Base-by-base conservation (phyloP, 2,113 vertebrate species). In the Phylloscopus trochiloides region DNA sequence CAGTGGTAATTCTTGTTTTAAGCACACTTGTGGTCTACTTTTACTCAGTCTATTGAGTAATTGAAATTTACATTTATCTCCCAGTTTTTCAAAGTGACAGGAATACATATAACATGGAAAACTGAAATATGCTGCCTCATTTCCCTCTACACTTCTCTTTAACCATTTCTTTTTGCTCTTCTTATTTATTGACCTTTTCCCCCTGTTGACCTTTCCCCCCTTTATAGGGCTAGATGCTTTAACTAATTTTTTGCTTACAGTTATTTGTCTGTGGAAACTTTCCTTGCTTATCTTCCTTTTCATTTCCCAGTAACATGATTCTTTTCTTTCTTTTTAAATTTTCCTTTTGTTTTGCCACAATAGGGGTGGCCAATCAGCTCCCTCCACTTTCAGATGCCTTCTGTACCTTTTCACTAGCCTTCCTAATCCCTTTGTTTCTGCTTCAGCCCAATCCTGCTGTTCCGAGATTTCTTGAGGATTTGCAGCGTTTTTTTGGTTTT, bases 401-500 rank as follows among this genome's bases (percentile, higher is more conserved):
- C 32, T 51, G 4, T 40, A 71, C 2, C 0, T 82, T 72, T 88
- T 59, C n/a, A 67, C 7, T 16, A 52, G 3, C 16, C 5, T 62
- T 70, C 29, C 6, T 66, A 7, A 75, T 66, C 16, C 12, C 52
- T 66, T 31, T 68, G 6, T 25, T 88, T 59, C 55, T 75, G 16
- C 59, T 68, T 75, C 21, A 32, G 38, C 19, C 17, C 25, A 58
- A 4, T 55, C 7, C 11, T 59, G 6, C 18, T 71, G 8, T 38
- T 42, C 9, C 22, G 67, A 85, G 51, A 59, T 45, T 50, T 82
- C 34, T 61, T 59, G 21, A 12, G 16, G 3, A 17, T 7, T 57
- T 36, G 10, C 1, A 0, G 0, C 2, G 57, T 25, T 32, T 51
- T 3, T 20, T 48, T 32, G 5, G 3, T 21, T 55, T 45, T 50